Evolutionary conservation across 2,113 vertebrate genomes (phyloP).

Genomic region (Propithecus coquereli): DNA sequence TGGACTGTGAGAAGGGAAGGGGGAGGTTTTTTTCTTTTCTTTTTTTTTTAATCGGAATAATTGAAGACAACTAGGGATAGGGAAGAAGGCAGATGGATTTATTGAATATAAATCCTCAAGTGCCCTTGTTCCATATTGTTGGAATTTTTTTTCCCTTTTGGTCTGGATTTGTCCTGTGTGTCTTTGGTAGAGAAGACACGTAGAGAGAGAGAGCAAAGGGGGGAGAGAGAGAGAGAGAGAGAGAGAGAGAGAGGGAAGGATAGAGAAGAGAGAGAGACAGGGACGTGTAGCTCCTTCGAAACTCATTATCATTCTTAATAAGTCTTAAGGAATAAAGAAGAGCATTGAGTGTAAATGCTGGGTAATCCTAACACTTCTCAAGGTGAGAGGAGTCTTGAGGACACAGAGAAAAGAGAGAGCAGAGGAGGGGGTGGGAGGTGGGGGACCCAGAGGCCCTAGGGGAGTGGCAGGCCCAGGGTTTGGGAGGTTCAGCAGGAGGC

Average conservation of each 20-base stretch:
- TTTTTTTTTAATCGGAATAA: constrained; percentile 81
- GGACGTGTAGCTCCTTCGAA: constrained; percentile 91
- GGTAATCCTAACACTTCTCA: constrained; percentile 99
- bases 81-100: constrained; percentile 81
- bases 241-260: constrained; percentile 88
- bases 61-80: constrained; percentile 77
- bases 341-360: constrained; percentile 98
- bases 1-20: not conserved
- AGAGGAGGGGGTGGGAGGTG: constrained; percentile 65
- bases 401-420: constrained; percentile 84
- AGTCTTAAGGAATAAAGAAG: constrained; percentile 99
- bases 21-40: not conserved
- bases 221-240: constrained; percentile 70
- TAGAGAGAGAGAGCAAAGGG: constrained; percentile 82
- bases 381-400: constrained; percentile 97
- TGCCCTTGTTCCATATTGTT: constrained; percentile 84
- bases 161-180: constrained; percentile 92
- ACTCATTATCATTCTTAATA: constrained; percentile 99
- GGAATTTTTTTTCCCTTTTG: constrained; percentile 80
- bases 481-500: not conserved
- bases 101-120: constrained; percentile 80
- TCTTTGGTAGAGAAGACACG: constrained; percentile 90
- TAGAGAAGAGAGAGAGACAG: constrained; percentile 79
- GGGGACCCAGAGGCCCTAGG: constrained; percentile 8
- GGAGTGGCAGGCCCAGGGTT: not conserved